Base-by-base conservation (phyloP, 2,797 vertebrate genomes). In the Alcedo atthis region DNA sequence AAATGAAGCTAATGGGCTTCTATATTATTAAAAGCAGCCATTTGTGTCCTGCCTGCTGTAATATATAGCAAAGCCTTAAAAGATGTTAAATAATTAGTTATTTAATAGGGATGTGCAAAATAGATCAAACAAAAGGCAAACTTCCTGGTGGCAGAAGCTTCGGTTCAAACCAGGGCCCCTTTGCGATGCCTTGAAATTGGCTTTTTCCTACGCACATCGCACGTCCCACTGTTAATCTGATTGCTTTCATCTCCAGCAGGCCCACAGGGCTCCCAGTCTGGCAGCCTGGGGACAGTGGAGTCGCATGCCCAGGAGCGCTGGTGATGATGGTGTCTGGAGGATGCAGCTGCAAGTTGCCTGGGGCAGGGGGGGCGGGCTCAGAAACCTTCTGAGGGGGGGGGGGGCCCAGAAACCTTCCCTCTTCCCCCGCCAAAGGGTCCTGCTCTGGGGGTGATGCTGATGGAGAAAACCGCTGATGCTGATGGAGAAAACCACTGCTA, bases 11-110 rank as follows among this genome's bases (percentile, higher is more conserved):
- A 97, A 98, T 98, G 97, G 97, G 97, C 97, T 98, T 98, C 97
- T 98, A 98, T 98, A 97, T 98, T 98, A 98, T 98, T 97, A 98
- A 97, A 98, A 97, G 97, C 98, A 97, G 97, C 97, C 97, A 97
- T 97, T 98, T 97, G 98, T 97, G 97, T 97, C 97, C 97, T 97
- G 97, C 97, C 97, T 97, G 97, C 96, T 97, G 92, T 95, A 97
- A 97, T 96, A 96, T 96, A 97, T 93, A 97, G 97, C 95, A 83
- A 96, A 97, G 97, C 97, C 97, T 96, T 98, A 97, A 97, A 97
- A 98, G 97, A 98, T 97, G 98, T 97, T 98, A 98, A 98, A 98
- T 97, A 98, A 98, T 98, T 98, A 98, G 97, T 98, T 98, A 98
- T 98, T 98, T 98, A 98, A 98, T 98, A 97, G 96, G 90, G 97